phyloP scores from a whole-genome alignment of 2,797 vertebrate species.

The Eurystomus glaucurus region DNA sequence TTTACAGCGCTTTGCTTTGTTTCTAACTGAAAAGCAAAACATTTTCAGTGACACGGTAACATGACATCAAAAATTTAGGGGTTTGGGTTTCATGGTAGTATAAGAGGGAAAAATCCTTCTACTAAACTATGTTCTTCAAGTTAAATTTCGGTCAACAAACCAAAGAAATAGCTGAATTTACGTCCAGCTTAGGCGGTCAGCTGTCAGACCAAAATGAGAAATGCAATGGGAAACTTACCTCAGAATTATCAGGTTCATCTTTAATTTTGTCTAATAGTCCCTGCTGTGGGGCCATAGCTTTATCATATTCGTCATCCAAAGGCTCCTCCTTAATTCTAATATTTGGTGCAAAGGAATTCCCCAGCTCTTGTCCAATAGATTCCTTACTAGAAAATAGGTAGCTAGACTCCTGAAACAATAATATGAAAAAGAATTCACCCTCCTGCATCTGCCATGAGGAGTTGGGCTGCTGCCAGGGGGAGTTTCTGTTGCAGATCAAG shows the following conservation, averaged over 20 bases:
- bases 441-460: constrained; percentile 76
- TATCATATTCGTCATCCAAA: constrained; percentile 95
- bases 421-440: constrained; percentile 78
- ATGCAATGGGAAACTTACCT: constrained; percentile 85
- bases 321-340: constrained; percentile 98
- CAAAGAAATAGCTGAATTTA: constrained; percentile 51
- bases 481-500: constrained; percentile 62
- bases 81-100: not conserved
- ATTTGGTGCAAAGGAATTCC: constrained; percentile 85
- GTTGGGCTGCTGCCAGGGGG: constrained; percentile 71
- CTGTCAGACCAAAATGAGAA: constrained; percentile 55
- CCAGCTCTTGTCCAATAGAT: constrained; percentile 84
- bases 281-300: constrained; percentile 87
- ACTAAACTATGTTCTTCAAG: constrained; percentile 53
- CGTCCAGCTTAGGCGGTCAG: constrained; percentile 47
- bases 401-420: constrained; percentile 88
- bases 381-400: constrained; percentile 88
- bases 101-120: constrained; percentile 39
- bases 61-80: constrained; percentile 33
- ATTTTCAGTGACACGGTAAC: constrained; percentile 39
- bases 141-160: constrained; percentile 63
- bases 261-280: constrained; percentile 90
- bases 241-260: constrained; percentile 91
- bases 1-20: not conserved
- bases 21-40: constrained; percentile 41